Evolutionary conservation across 2,888 invertebrate species (phyloP).

Genomic region (Polietes domitor): DNA sequence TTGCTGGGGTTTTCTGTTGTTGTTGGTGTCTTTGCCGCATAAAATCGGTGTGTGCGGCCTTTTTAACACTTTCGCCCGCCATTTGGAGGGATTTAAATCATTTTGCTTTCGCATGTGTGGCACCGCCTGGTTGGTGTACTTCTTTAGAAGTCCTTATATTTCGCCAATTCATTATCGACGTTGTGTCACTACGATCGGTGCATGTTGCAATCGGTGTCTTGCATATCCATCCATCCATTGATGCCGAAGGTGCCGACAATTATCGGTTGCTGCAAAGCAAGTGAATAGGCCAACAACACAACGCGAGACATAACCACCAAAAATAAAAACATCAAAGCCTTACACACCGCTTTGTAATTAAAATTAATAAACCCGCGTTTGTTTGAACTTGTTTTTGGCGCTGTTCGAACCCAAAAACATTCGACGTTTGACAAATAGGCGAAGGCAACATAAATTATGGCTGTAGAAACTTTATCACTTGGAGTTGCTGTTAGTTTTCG

Average conservation of each 20-base stretch:
- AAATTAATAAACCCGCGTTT: constrained; percentile 57
- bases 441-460: constrained; percentile 31
- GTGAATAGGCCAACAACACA: constrained; percentile 44
- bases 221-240: no score
- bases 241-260: constrained; percentile 49
- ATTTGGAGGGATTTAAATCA: constrained; percentile 62
- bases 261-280: constrained; percentile 53
- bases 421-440: constrained; percentile 20
- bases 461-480: neutral
- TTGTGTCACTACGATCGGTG: neutral
- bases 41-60: constrained; percentile 54
- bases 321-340: constrained; percentile 59
- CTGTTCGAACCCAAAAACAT: neutral
- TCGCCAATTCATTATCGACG: neutral
- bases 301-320: constrained; percentile 10
- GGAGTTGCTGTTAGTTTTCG: neutral
- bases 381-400: constrained; percentile 38
- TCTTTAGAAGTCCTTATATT: constrained; percentile 60
- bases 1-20: no score
- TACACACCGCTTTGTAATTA: constrained; percentile 57
- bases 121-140: constrained; percentile 33
- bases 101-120: constrained; percentile 51
- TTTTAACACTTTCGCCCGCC: constrained; percentile 48
- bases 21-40: constrained; percentile 24
- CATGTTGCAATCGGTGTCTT: no score